A percentile compares a stretch with the other conserved stretches of the same genome.
Conservation (phyloP, 2,797 vertebrate genomes). For the Gorsachius magnificus region DNA sequence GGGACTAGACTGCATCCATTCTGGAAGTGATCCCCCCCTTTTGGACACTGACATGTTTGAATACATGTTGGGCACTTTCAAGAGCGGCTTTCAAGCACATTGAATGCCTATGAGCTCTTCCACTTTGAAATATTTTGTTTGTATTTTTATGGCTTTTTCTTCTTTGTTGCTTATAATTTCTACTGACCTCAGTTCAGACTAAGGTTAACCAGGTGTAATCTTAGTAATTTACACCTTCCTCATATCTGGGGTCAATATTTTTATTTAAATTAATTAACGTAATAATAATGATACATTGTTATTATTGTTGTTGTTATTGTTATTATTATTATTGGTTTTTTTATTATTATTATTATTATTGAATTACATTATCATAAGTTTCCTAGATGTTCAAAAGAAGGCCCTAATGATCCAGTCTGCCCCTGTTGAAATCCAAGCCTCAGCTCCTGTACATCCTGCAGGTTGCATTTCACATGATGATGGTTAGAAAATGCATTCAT, state of each 20-base stretch:
- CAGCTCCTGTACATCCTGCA: neutral
- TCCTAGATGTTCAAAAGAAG: neutral
- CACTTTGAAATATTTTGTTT: neutral
- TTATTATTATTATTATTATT: too few species aligned
- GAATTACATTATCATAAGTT: neutral
- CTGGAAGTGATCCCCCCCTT: neutral
- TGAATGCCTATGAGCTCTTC: neutral
- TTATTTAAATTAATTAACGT: neutral
- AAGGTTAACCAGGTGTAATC: neutral
- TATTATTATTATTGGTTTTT: too few species aligned
- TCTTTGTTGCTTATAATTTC: neutral
- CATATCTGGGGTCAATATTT: neutral
- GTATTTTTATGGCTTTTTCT: neutral
- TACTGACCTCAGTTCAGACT: neutral
- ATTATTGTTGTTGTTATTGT: too few species aligned
- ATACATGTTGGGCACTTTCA: neutral
- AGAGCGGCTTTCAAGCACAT: neutral
- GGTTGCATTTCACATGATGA: neutral
- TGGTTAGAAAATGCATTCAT: neutral
- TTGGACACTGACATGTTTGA: too few species aligned
- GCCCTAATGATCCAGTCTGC: neutral
- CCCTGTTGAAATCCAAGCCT: neutral
- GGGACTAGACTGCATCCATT: neutral
- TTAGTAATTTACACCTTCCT: neutral
- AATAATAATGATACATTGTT: too few species aligned